Percentiles rank a stretch among this genome's conserved stretches.
Conservation (phyloP, 1,140 invertebrate genomes). For the Colletes gigas region DNA sequence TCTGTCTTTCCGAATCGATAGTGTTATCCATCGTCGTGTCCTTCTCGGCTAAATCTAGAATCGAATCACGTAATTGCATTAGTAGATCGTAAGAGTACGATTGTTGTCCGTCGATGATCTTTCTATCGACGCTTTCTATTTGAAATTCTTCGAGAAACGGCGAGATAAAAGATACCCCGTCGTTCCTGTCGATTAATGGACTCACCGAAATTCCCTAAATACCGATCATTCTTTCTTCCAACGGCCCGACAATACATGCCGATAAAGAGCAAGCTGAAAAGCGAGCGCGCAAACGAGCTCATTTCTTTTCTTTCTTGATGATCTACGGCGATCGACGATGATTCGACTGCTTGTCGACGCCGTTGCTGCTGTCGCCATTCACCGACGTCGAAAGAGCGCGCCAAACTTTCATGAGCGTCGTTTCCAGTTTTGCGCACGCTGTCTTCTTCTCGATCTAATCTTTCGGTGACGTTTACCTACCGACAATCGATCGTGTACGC, state of each 20-base stretch:
- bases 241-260: constrained; percentile 35
- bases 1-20: constrained; percentile 69
- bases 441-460: no score
- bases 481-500: neutral
- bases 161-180: neutral
- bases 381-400: neutral
- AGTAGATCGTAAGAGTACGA: neutral
- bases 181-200: constrained; percentile 3
- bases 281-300: constrained; percentile 20
- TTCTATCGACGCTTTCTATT: no score
- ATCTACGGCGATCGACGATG: constrained; percentile 3
- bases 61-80: constrained; percentile 11
- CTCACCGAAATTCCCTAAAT: constrained; percentile 69
- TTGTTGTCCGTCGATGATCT: no score
- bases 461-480: neutral
- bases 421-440: neutral
- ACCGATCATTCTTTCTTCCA: constrained; percentile 73
- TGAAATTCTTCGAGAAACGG: no score
- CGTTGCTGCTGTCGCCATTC: neutral
- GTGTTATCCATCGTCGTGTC: constrained; percentile 62
- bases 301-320: constrained; percentile 33
- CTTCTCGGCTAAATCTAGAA: constrained; percentile 59
- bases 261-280: constrained; percentile 44
- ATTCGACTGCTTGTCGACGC: neutral
- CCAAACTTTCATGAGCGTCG: neutral